phyloP scores from a whole-genome alignment of 2,113 vertebrate species.

The Gasterosteus nipponicus region DNA sequence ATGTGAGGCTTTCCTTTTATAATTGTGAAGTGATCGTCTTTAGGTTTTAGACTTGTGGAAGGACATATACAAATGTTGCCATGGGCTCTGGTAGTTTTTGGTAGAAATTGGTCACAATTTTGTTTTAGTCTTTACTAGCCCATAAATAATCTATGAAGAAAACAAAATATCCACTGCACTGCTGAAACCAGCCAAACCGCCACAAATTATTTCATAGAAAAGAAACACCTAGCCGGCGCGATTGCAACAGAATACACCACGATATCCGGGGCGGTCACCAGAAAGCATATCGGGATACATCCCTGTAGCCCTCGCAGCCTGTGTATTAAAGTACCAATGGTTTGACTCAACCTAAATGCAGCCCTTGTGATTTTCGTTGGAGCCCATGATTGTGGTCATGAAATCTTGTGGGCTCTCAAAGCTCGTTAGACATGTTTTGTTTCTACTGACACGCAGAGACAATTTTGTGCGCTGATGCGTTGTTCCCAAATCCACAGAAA shows the following conservation, averaged over 20 bases:
- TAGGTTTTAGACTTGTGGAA: neutral
- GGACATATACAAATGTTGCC: too few species aligned
- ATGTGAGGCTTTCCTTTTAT: neutral
- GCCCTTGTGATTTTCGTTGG: neutral
- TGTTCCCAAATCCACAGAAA: neutral
- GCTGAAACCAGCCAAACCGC: neutral
- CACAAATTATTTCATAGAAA: neutral
- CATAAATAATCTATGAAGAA: neutral
- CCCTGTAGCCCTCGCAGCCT: neutral
- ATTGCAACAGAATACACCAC: neutral
- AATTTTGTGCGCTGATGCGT: neutral
- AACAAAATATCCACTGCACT: neutral
- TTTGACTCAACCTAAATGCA: neutral
- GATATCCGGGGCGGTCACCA: neutral
- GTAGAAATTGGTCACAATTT: neutral
- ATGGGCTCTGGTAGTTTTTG: neutral
- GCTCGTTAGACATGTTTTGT: neutral
- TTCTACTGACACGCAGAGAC: neutral
- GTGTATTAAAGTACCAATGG: neutral
- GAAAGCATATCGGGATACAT: conserved; percentile 3
- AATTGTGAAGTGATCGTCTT: neutral
- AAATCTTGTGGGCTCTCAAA: neutral
- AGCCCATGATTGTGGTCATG: neutral
- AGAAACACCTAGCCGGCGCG: neutral
- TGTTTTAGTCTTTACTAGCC: neutral